These are phyloP conservation scores for Alsophila aescularia DNA, from an alignment of 2,888 invertebrate species.

Conservation along the genomic window DNA sequence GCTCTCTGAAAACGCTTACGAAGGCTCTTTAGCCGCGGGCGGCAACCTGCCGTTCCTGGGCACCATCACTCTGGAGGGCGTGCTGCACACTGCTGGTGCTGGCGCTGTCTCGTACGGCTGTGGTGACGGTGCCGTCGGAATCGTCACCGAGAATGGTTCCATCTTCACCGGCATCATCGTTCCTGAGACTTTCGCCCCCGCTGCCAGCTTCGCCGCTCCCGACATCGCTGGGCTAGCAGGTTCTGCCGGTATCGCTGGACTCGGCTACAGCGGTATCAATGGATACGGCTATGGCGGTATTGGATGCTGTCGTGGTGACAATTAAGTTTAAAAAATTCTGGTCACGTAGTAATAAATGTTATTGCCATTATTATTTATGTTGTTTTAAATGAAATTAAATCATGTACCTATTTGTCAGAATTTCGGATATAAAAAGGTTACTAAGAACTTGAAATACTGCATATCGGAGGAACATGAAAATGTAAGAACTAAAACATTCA, in stretches of 20 bases:
- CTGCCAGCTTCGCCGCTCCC: conserved; percentile 21
- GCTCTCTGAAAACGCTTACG: conserved; percentile 56
- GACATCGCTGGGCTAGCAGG: conserved; percentile 13
- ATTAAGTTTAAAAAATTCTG: neutral
- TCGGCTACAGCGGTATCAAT: neutral
- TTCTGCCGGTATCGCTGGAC: conserved; percentile 11
- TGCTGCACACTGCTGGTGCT: conserved; percentile 52
- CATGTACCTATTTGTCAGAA: too few species aligned
- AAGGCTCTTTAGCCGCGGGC: conserved; percentile 50
- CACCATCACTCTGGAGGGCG: conserved; percentile 54
- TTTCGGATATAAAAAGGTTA: too few species aligned
- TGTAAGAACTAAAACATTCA: too few species aligned
- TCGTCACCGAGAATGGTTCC: conserved; percentile 41
- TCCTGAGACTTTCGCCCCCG: conserved; percentile 30
- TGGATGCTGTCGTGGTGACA: conserved; percentile 26
- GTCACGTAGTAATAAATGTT: too few species aligned
- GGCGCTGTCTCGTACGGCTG: conserved; percentile 57
- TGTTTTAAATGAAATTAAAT: too few species aligned
- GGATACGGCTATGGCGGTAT: conserved; percentile 10
- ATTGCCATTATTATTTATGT: too few species aligned
- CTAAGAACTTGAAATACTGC: too few species aligned
- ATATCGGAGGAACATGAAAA: too few species aligned
- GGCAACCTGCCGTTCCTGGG: conserved; percentile 62
- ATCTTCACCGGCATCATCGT: conserved; percentile 26
- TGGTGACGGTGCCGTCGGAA: conserved; percentile 49